A percentile compares a stretch with the other conserved stretches of the same genome.
phyloP scores from a whole-genome alignment of 2,113 vertebrate genomes.

The Anolis sagrei region DNA sequence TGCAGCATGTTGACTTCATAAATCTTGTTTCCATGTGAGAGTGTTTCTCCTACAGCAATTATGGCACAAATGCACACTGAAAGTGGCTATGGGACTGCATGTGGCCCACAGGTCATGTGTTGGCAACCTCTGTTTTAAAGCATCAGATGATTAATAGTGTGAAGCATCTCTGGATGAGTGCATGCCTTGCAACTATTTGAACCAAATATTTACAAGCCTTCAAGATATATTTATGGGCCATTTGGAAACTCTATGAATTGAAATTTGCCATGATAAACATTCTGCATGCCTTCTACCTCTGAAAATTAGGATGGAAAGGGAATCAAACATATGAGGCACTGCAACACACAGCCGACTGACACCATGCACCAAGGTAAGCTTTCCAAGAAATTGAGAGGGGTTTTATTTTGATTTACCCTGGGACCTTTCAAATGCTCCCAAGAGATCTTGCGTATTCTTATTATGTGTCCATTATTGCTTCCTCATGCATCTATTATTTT shows the following conservation, averaged over 20 bases:
- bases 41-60: neutral
- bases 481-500: no score
- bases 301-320: neutral
- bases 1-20: neutral
- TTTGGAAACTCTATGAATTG: neutral
- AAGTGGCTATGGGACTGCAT: neutral
- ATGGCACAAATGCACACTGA: neutral
- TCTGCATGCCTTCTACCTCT: neutral
- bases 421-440: neutral
- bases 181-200: neutral
- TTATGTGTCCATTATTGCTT: no score
- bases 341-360: neutral
- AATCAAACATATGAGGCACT: neutral
- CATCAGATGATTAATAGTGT: neutral
- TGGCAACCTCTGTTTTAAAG: neutral
- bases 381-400: neutral
- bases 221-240: neutral
- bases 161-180: neutral
- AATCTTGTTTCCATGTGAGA: neutral
- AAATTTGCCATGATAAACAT: neutral
- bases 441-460: no score
- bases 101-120: neutral
- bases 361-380: neutral
- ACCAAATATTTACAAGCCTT: neutral
- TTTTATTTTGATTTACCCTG: neutral